phyloP scores from a whole-genome alignment of 30 jellyfish, hydroid and myxozoan genomes.

The Aurelia sp. region DNA sequence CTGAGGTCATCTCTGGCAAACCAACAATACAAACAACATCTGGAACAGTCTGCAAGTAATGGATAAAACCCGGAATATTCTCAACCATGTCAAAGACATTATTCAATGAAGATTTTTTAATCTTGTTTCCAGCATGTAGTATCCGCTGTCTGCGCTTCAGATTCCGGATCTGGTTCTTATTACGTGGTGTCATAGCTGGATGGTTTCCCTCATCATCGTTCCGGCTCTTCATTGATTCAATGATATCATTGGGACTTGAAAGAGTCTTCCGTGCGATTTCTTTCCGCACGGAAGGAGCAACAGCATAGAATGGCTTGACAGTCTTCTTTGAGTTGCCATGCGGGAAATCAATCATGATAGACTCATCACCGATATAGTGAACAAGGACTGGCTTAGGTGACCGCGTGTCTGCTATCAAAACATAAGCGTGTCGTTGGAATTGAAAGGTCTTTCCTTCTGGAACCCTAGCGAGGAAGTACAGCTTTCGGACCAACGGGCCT shows the following conservation, averaged over 20 bases:
- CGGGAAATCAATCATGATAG: constrained; percentile 91
- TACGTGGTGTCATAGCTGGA: constrained; percentile 92
- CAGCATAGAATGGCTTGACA: constrained; percentile 76
- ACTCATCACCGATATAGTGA: constrained; percentile 87
- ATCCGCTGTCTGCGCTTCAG: constrained; percentile 84
- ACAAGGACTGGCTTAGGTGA: constrained; percentile 87
- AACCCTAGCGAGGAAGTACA: constrained; percentile 79
- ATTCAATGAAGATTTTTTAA: constrained; percentile 29
- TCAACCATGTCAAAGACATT: constrained; percentile 71
- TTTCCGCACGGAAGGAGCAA: constrained; percentile 93
- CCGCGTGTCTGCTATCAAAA: constrained; percentile 86
- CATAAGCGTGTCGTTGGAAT: constrained; percentile 90
- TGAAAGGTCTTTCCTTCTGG: constrained; percentile 94
- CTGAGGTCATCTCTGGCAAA: constrained; percentile 56
- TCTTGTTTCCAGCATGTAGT: constrained; percentile 59
- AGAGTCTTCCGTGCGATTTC: constrained; percentile 72
- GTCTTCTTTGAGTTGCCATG: constrained; percentile 92
- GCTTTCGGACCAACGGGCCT: constrained; percentile 89
- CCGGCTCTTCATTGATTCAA: constrained; percentile 64
- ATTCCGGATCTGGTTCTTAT: constrained; percentile 90
- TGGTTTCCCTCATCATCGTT: constrained; percentile 67
- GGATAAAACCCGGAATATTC: constrained; percentile 79
- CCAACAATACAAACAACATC: constrained; percentile 80
- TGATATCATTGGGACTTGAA: constrained; percentile 83
- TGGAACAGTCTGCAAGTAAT: constrained; percentile 77